phyloP scores from a whole-genome alignment of 2,797 vertebrate species.

The Anolis apletophallus region DNA sequence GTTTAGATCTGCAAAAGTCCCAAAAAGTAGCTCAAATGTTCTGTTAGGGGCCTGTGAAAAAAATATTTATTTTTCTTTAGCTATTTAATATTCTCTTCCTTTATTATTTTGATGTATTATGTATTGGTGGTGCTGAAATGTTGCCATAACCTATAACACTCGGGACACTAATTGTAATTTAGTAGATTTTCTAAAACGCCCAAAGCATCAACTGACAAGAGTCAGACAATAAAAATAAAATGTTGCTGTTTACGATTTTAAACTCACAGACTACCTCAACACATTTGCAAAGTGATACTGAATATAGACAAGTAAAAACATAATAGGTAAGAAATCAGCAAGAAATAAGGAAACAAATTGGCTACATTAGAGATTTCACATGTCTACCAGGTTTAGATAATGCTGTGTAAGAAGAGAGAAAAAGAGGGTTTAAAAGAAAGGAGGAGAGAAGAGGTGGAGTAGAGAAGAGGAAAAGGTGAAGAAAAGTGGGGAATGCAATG shows the following conservation, averaged over 20 bases:
- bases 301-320: background rate
- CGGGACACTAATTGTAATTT: background rate
- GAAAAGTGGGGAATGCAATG: background rate
- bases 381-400: background rate
- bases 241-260: background rate
- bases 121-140: background rate
- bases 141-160: background rate
- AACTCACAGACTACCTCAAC: background rate
- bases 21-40: background rate
- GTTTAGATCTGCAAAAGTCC: background rate
- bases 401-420: background rate
- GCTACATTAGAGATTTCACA: no score
- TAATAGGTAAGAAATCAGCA: background rate
- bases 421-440: background rate
- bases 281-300: background rate
- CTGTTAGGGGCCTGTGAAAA: background rate
- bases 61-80: background rate
- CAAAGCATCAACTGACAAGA: conserved; percentile 18
- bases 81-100: background rate
- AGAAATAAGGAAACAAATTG: background rate
- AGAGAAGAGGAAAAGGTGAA: background rate
- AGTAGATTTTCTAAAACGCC: conserved; percentile 4
- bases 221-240: background rate
- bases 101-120: background rate
- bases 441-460: background rate